These are phyloP conservation scores for Dryobotodes eremita DNA, from an alignment of 2,888 invertebrate species.

Conservation along the genomic window DNA sequence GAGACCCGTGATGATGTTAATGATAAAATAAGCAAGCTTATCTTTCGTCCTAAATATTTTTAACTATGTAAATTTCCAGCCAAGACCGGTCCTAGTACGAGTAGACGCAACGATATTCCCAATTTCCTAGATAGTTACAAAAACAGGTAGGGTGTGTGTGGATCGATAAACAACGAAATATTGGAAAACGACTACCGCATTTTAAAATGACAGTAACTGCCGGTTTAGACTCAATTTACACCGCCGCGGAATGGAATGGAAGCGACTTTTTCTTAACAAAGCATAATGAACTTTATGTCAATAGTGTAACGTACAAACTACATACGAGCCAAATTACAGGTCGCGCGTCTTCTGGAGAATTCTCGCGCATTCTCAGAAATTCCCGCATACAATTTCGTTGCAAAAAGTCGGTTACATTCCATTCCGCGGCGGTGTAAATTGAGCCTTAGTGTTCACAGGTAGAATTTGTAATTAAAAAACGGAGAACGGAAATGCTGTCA, in stretches of 20 bases:
- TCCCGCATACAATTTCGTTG: no score
- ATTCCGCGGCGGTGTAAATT: no score
- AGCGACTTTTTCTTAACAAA: no score
- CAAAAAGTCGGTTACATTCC: no score
- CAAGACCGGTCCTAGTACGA: background rate
- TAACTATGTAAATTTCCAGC: background rate
- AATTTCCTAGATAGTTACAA: background rate
- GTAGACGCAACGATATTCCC: background rate
- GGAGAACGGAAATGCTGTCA: slow-evolving; percentile 44
- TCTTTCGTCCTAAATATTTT: background rate
- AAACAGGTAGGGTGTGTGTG: background rate
- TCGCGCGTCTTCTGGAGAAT: no score
- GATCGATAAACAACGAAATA: slow-evolving; percentile 18
- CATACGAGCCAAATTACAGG: no score
- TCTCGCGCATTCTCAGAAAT: no score
- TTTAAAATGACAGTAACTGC: slow-evolving; percentile 25
- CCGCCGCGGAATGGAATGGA: no score
- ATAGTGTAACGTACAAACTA: no score
- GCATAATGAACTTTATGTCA: no score
- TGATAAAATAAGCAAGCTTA: slow-evolving; percentile 3
- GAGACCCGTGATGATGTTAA: background rate
- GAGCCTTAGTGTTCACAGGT: background rate
- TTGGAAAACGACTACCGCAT: slow-evolving; percentile 44
- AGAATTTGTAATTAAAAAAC: slow-evolving; percentile 26
- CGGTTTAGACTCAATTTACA: background rate